Evolutionary conservation across 2,797 vertebrate species (phyloP).

Genomic region (Gadopsis marmoratus): DNA sequence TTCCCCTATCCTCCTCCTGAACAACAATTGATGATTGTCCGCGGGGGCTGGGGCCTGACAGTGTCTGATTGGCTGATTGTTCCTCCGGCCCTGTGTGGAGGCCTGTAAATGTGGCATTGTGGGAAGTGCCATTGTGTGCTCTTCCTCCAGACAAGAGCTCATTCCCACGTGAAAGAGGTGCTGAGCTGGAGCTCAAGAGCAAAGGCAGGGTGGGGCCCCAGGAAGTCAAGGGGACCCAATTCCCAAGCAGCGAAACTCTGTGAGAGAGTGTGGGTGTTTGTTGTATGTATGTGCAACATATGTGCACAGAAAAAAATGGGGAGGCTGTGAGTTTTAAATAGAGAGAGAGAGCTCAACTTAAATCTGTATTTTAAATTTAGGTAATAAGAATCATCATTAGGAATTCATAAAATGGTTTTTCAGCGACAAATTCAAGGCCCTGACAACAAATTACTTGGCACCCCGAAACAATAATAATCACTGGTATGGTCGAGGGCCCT

Average conservation of each 20-base stretch:
- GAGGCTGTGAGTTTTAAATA: neutral
- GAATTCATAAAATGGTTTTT: neutral
- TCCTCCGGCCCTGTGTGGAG: slow-evolving; percentile 89
- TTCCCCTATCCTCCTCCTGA: slow-evolving; percentile 86
- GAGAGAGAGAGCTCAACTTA: neutral
- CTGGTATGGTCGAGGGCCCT: neutral
- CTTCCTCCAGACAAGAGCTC: slow-evolving; percentile 93
- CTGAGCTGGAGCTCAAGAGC: slow-evolving; percentile 83
- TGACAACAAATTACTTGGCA: neutral
- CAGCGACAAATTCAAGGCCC: neutral
- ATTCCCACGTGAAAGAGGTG: slow-evolving; percentile 99
- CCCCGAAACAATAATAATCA: neutral
- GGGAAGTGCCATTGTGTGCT: slow-evolving; percentile 99
- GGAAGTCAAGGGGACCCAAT: slow-evolving; percentile 89
- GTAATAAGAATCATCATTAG: neutral
- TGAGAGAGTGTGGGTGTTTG: slow-evolving; percentile 56
- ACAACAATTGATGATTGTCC: slow-evolving; percentile 94
- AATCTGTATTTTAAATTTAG: neutral
- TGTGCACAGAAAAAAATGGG: slow-evolving; percentile 33
- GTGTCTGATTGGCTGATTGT: slow-evolving; percentile 98
- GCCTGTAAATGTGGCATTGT: slow-evolving; percentile 91
- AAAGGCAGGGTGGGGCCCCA: slow-evolving; percentile 82
- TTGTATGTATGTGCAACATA: slow-evolving; percentile 50
- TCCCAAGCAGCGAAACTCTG: slow-evolving; percentile 79
- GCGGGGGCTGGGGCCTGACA: slow-evolving; percentile 91